These are phyloP conservation scores for Lithophane semibrunnea DNA, from an alignment of 2,888 invertebrate species.

Conservation along the genomic window DNA sequence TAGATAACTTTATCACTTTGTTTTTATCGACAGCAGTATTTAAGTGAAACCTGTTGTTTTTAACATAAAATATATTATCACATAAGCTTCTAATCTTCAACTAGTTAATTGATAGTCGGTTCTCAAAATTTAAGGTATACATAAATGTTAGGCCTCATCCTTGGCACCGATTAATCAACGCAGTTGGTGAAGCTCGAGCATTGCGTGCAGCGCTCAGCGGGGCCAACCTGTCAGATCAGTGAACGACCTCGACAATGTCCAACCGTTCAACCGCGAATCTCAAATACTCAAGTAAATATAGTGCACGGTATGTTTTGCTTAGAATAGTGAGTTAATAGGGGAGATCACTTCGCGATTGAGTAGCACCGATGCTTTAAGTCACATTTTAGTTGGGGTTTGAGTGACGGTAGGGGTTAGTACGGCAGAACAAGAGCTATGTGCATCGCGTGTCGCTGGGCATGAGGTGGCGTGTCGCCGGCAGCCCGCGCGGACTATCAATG, in stretches of 20 bases:
- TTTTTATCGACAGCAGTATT: conserved; percentile 78
- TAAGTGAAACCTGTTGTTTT: conserved; percentile 76
- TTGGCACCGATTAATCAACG: conserved; percentile 76
- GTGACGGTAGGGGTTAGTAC: conserved; percentile 73
- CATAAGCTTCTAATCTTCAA: conserved; percentile 66
- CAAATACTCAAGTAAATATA: conserved; percentile 76
- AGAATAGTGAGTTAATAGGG: conserved; percentile 54
- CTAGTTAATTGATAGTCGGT: conserved; percentile 64
- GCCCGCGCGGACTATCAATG: conserved; percentile 88
- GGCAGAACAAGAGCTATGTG: conserved; percentile 73
- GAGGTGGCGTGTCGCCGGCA: conserved; percentile 82
- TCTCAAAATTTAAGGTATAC: conserved; percentile 49
- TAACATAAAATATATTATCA: conserved; percentile 68
- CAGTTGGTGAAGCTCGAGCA: conserved; percentile 69
- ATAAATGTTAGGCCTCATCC: conserved; percentile 75
- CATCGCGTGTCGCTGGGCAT: conserved; percentile 79
- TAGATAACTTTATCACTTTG: conserved; percentile 78
- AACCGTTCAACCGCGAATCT: conserved; percentile 73
- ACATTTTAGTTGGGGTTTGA: conserved; percentile 79
- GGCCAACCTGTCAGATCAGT: conserved; percentile 86
- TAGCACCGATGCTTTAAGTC: conserved; percentile 72
- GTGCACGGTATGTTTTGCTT: conserved; percentile 70
- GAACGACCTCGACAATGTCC: conserved; percentile 86
- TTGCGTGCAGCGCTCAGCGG: conserved; percentile 73
- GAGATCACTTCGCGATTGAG: conserved; percentile 71